These are phyloP conservation scores for Promerops cafer DNA, from an alignment of 2,113 vertebrate genomes.

Conservation along the genomic window DNA sequence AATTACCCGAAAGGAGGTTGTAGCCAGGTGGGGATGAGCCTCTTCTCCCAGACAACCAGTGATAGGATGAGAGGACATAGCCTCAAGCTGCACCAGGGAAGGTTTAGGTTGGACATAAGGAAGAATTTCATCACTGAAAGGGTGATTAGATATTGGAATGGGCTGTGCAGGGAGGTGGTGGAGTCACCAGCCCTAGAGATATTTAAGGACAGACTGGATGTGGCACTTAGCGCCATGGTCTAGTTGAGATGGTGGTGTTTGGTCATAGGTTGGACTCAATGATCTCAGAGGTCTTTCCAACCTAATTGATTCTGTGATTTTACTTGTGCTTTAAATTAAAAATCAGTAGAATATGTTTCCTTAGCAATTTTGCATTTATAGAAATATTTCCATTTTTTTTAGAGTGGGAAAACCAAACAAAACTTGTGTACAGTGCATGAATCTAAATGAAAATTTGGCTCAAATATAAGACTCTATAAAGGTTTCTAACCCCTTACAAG, in stretches of 20 bases:
- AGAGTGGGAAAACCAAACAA: not conserved
- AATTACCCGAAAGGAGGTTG: not conserved
- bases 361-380: not conserved
- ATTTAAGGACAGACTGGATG: not conserved
- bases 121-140: not conserved
- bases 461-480: not conserved
- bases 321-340: not conserved
- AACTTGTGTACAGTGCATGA: not conserved
- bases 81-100: not conserved
- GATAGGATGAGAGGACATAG: not conserved
- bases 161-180: not conserved
- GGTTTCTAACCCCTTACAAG: not conserved
- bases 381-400: slow-evolving; percentile 1
- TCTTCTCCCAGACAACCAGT: not conserved
- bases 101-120: not conserved
- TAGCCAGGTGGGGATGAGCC: not conserved
- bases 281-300: not conserved
- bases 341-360: not conserved
- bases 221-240: not conserved
- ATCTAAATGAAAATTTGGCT: not conserved
- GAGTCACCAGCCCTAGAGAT: not conserved
- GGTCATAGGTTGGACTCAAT: not conserved
- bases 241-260: not conserved
- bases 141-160: not conserved
- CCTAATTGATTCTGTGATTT: not conserved